These are phyloP conservation scores for Salvelinus sp. DNA, from an alignment of 2,113 vertebrate genomes.

Conservation along the genomic window DNA sequence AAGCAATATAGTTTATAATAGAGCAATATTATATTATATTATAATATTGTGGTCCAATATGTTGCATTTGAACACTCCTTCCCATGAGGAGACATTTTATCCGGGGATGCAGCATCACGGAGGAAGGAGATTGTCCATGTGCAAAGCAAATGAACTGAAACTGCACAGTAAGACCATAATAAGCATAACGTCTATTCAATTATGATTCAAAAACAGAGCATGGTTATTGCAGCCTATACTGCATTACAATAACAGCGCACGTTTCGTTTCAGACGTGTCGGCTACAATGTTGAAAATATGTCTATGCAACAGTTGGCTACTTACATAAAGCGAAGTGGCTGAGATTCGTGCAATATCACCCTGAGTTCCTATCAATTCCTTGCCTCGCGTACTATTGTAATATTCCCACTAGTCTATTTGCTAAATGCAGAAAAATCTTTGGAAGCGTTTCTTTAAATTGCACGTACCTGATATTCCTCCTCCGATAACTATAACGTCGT, in stretches of 20 bases:
- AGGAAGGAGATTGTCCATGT: slow-evolving; percentile 32
- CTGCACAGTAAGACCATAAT: background rate
- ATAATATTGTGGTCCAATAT: no score
- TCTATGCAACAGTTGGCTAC: slow-evolving; percentile 47
- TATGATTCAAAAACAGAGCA: background rate
- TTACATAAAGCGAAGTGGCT: slow-evolving; percentile 3
- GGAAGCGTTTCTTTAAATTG: background rate
- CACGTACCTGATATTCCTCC: slow-evolving; percentile 91
- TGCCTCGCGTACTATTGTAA: background rate
- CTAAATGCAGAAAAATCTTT: background rate
- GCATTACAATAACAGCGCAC: background rate
- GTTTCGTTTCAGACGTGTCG: background rate
- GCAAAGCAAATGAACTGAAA: slow-evolving; percentile 3
- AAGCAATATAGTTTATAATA: no score
- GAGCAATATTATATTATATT: no score
- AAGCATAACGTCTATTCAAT: no score
- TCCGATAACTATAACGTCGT: slow-evolving; percentile 88
- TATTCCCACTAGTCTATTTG: background rate
- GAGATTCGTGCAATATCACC: background rate
- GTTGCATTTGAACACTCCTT: slow-evolving; percentile 2
- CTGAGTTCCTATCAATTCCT: background rate
- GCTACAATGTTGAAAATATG: background rate
- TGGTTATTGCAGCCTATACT: background rate
- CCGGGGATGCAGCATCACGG: slow-evolving; percentile 24
- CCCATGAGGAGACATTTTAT: slow-evolving; percentile 16